Base-by-base conservation (phyloP, 2,113 vertebrate genomes). In the Rattus rattus region DNA sequence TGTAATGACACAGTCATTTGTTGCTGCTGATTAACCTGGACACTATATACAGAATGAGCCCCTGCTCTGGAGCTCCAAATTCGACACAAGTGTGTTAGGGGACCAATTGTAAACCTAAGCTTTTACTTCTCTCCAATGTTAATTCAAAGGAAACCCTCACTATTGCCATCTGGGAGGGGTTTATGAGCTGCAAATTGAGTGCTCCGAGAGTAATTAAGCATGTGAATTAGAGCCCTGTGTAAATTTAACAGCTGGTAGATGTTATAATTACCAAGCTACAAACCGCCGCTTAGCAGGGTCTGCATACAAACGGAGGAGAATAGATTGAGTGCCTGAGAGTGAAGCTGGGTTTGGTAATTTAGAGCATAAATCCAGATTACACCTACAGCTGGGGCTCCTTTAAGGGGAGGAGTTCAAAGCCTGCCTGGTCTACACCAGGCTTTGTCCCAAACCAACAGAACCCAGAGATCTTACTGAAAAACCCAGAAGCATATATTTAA, bases 161-260 rank as follows among this genome's bases (percentile, higher is more conserved):
- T 80, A 5, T 77, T 94, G 76, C 73, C 49, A n/a, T 69, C 88
- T 91, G 90, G 88, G 88, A 87, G 95, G 5, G 1, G 56, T 49
- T 75, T 92, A 95, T 90, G 93, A 97, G 88, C 72, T 92, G 56
- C 93, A 76, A 96, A 94, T 94, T 1, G 93, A 94, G 56, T 90
- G 22, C 72, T 70, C 67, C 0, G 97, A 95, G 76, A 97, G 47
- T 92, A 98, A 96, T 94, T 97, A 96, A 97, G 52, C 59, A 92
- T 89, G 97, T 93, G 85, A 43, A 96, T 94, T 94, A 95, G 69
- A 98, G 89, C 7, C 1, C 77, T 72, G 84, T 88, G 88, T 97
- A 93, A 92, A 95, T 95, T 96, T 97, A 97, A 93, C 94, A 98
- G 88, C 95, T 97, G 97, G 22, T 91, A 95, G 96, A 75, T 94